Conservation (phyloP, 1,140 invertebrate species). For the Drosophila ficusphila region DNA sequence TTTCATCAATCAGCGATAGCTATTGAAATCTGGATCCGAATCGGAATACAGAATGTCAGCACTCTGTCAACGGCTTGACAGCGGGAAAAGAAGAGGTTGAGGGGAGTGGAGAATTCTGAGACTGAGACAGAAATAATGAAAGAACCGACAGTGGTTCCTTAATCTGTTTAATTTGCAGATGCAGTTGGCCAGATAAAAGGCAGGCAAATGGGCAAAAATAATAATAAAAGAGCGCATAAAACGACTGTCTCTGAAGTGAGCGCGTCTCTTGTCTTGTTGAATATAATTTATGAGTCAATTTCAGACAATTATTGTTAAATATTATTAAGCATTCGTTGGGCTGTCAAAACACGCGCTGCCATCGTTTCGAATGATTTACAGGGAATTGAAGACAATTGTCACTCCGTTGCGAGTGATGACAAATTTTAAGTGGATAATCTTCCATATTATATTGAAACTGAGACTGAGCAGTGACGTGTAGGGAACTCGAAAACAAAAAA, state of each 20-base stretch:
- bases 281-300: slow-evolving; percentile 83
- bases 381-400: slow-evolving; percentile 74
- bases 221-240: slow-evolving; percentile 50
- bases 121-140: slow-evolving; percentile 9
- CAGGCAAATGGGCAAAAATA: slow-evolving; percentile 11
- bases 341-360: slow-evolving; percentile 73
- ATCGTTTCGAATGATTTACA: slow-evolving; percentile 74
- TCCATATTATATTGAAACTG: slow-evolving; percentile 47
- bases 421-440: slow-evolving; percentile 80
- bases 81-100: slow-evolving; percentile 1
- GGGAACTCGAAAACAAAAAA: slow-evolving; percentile 22
- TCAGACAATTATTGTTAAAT: slow-evolving; percentile 84
- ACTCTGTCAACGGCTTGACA: slow-evolving; percentile 54
- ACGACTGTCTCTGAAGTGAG: slow-evolving; percentile 40
- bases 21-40: slow-evolving; percentile 66
- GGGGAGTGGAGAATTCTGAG: background rate
- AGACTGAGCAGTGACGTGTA: slow-evolving; percentile 36
- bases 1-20: slow-evolving; percentile 59
- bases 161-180: slow-evolving; percentile 47
- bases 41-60: slow-evolving; percentile 64
- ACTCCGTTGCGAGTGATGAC: slow-evolving; percentile 50
- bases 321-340: slow-evolving; percentile 81
- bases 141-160: slow-evolving; percentile 20
- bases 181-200: slow-evolving; percentile 33
- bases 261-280: slow-evolving; percentile 49